Evolutionary conservation across 2,888 invertebrate species (phyloP).

Genomic region (Coleophora flavipennella): DNA sequence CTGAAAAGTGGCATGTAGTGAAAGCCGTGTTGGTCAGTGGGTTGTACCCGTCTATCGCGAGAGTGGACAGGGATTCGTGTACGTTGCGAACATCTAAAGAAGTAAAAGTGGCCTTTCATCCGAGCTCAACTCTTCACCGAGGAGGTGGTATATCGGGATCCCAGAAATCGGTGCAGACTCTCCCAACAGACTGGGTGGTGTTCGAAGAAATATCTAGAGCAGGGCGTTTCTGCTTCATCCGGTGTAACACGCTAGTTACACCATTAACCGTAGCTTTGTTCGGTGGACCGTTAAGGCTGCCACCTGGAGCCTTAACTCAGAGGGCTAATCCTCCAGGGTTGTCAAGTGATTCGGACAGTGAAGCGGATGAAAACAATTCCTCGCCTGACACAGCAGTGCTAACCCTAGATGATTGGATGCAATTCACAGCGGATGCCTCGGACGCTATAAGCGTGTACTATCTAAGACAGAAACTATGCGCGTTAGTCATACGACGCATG

Average conservation of each 20-base stretch:
- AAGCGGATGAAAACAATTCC: slow-evolving; percentile 48
- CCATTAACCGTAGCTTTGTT: slow-evolving; percentile 86
- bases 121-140: slow-evolving; percentile 76
- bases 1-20: slow-evolving; percentile 91
- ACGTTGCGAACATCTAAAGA: slow-evolving; percentile 77
- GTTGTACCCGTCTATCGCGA: slow-evolving; percentile 89
- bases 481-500: slow-evolving; percentile 76
- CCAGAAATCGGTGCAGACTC: slow-evolving; percentile 39
- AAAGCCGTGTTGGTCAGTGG: slow-evolving; percentile 92
- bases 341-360: slow-evolving; percentile 62
- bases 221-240: slow-evolving; percentile 78
- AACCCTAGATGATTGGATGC: slow-evolving; percentile 82
- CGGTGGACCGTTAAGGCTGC: slow-evolving; percentile 78
- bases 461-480: slow-evolving; percentile 81
- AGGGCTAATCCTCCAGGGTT: slow-evolving; percentile 58
- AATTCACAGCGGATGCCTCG: slow-evolving; percentile 78
- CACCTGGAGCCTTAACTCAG: slow-evolving; percentile 56
- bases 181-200: slow-evolving; percentile 87
- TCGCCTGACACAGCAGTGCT: slow-evolving; percentile 58
- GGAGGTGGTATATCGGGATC: slow-evolving; percentile 58
- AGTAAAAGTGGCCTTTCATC: slow-evolving; percentile 65
- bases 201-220: slow-evolving; percentile 88
- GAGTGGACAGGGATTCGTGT: slow-evolving; percentile 76
- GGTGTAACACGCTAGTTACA: slow-evolving; percentile 86
- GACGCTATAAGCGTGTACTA: slow-evolving; percentile 78